phyloP scores from a whole-genome alignment of 2,888 invertebrate genomes.

The Timema podura region DNA sequence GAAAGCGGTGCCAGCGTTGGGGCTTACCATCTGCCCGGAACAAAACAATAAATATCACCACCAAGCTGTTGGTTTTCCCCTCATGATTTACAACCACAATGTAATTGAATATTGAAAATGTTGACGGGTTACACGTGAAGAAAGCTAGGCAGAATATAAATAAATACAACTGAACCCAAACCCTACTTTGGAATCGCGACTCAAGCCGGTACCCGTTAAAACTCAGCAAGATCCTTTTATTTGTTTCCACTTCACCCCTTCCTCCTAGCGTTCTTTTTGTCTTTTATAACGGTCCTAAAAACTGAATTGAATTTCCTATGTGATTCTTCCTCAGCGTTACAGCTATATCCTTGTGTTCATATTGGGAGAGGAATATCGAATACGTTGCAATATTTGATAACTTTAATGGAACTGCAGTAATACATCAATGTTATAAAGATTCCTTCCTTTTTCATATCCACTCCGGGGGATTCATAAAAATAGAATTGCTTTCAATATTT shows the following conservation, averaged over 20 bases:
- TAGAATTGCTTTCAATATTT: constrained; percentile 14
- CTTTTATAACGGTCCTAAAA: constrained; percentile 16
- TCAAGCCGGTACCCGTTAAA: too few relatives aligned
- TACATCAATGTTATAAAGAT: constrained; percentile 12
- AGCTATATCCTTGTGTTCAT: constrained; percentile 4
- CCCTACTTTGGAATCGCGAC: too few relatives aligned
- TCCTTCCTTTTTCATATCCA: background rate
- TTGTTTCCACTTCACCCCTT: constrained; percentile 12
- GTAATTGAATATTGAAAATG: constrained; percentile 34
- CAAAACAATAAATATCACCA: constrained; percentile 27
- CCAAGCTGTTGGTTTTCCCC: constrained; percentile 19
- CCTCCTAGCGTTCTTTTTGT: constrained; percentile 3
- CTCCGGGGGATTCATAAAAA: constrained; percentile 12
- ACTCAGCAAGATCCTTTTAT: background rate
- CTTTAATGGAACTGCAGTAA: constrained; percentile 16
- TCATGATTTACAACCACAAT: constrained; percentile 27
- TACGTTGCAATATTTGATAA: constrained; percentile 17
- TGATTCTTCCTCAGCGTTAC: constrained; percentile 13
- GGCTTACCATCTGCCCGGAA: constrained; percentile 25
- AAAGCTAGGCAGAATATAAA: constrained; percentile 5
- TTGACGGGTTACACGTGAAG: constrained; percentile 24
- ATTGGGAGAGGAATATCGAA: constrained; percentile 13
- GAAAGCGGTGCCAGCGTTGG: constrained; percentile 19
- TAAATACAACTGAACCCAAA: background rate
- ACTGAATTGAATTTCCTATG: constrained; percentile 16